Evolutionary conservation across 2,113 vertebrate species (phyloP).

Genomic region (Calonectris borealis): DNA sequence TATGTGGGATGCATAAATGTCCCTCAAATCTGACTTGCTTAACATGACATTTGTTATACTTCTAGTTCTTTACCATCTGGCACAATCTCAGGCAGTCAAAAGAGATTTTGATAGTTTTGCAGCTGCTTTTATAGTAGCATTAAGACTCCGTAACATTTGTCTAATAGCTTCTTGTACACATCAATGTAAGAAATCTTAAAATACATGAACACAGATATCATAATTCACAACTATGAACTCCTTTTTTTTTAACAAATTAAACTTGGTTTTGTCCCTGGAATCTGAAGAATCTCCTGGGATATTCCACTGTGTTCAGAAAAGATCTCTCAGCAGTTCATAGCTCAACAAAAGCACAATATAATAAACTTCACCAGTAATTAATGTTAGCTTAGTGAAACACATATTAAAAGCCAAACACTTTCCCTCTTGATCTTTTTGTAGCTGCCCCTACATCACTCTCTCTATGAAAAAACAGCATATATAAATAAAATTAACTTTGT

Average conservation of each 20-base stretch:
- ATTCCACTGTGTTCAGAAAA: not conserved
- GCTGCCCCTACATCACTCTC: not conserved
- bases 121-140: constrained; percentile 9
- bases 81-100: not conserved
- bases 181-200: not conserved
- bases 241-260: not conserved
- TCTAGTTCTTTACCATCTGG: constrained; percentile 40
- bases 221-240: not conserved
- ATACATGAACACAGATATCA: not conserved
- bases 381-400: not conserved
- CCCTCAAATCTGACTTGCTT: constrained; percentile 9
- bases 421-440: not conserved
- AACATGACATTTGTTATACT: constrained; percentile 13
- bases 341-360: not conserved
- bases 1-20: not conserved
- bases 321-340: not conserved
- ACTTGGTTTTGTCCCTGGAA: not conserved
- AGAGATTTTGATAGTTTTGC: not conserved
- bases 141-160: constrained; percentile 11
- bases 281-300: not conserved
- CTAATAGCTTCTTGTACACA: not conserved
- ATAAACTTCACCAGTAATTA: not conserved
- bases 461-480: not conserved
- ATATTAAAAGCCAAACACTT: not conserved
- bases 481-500: not conserved